Base-by-base conservation (phyloP, 2,113 vertebrate genomes). In the Cavia porcellus region DNA sequence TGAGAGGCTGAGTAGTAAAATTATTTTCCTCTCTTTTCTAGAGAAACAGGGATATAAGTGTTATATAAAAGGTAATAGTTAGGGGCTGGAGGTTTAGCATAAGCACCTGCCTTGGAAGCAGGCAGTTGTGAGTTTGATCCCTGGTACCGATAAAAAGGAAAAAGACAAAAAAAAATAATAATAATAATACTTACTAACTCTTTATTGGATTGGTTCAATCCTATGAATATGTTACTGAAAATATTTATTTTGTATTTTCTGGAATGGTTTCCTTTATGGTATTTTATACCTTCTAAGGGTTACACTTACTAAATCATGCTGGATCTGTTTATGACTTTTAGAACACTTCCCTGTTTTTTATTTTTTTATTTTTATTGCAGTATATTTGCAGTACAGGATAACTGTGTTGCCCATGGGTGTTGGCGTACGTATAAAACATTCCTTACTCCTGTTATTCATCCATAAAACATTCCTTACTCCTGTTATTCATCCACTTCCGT, bases 191-290 rank as follows among this genome's bases (percentile, higher is more conserved):
- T 85, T 45, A 8, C 22, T 62, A 35, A 94, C 61, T 92, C 70
- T 4, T 3, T 3, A 24, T n/a, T 82, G 42, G 1, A 79, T n/a
- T 61, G 22, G 1, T 86, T 87, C 17, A 90, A 8, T 24, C 28
- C 25, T 75, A 85, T 52, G 19, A 89, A 90, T 52, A 45, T 92
- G 38, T 55, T 13, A 92, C 86, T 82, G 45, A 84, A 91, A 84
- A 91, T 6, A 50, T n/a, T 95, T 66, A 9, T 45, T 75, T 93
- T 32, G 3, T 3, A 35, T 10, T 77, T 61, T 94, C 24, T 79
- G 19, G 91, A 94, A 59, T 22, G 83, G 59, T 59, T 89, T 89
- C 17, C 85, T 52, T 86, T 64, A 8, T 79, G 1, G 0, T 81
- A 64, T 86, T 52, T 95, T 6, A 89, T 92, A 17, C 85, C n/a